Evolutionary conservation across 2,113 vertebrate species (phyloP).

Genomic region (Merops nubicus): DNA sequence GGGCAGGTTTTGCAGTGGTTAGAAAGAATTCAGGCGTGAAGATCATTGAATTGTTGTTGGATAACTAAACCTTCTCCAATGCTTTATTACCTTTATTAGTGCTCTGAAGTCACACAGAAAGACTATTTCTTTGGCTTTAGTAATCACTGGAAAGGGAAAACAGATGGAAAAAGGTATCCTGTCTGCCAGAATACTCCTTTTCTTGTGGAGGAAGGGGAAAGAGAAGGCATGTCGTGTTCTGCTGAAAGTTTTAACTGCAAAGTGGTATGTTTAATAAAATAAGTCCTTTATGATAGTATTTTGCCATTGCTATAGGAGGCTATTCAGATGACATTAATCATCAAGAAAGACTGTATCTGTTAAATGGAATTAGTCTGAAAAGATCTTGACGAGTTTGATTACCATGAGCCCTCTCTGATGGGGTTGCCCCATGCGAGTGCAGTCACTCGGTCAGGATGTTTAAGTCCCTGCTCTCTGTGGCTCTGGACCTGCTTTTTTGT

Average conservation of each 20-base stretch:
- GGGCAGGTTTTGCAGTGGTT: background rate
- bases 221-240: background rate
- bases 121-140: background rate
- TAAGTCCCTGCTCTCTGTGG: background rate
- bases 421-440: fast-evolving
- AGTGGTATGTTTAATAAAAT: background rate
- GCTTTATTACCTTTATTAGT: background rate
- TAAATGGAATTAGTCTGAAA: background rate
- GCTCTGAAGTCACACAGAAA: background rate
- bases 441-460: background rate
- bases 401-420: background rate
- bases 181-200: background rate
- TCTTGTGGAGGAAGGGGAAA: background rate
- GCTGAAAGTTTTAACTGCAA: background rate
- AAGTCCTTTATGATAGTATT: background rate
- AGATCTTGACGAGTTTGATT: background rate
- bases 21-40: background rate
- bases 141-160: background rate
- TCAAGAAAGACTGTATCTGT: background rate
- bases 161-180: background rate
- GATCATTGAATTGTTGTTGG: background rate
- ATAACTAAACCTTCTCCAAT: background rate
- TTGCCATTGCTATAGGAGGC: background rate
- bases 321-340: background rate
- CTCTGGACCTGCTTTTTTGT: background rate